Evolutionary conservation across 2,888 invertebrate genomes (phyloP).

Genomic region (Lampropteryx suffumata): DNA sequence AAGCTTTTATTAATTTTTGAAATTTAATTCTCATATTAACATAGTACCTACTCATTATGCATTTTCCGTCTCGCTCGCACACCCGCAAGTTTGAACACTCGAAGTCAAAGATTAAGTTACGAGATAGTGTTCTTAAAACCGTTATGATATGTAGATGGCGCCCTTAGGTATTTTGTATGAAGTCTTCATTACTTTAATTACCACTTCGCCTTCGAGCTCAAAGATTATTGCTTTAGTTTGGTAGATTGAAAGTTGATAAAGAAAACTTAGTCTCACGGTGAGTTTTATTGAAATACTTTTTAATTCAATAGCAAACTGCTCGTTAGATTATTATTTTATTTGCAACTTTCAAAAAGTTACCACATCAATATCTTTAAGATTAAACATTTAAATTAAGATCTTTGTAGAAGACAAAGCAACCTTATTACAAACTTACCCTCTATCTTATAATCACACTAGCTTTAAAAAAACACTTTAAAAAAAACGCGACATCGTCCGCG

Average conservation of each 20-base stretch:
- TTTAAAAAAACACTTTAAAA: too few species aligned
- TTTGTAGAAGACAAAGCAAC: neutral
- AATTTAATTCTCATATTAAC: conserved; percentile 30
- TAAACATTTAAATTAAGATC: too few species aligned
- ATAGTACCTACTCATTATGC: conserved; percentile 25
- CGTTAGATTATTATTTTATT: neutral
- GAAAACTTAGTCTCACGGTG: conserved; percentile 31
- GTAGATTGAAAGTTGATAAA: conserved; percentile 35
- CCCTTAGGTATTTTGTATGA: conserved; percentile 43
- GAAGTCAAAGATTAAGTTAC: conserved; percentile 30
- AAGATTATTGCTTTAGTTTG: conserved; percentile 30
- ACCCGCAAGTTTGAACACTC: conserved; percentile 7
- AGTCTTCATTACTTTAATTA: conserved; percentile 51
- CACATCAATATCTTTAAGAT: too few species aligned
- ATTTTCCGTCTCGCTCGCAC: conserved; percentile 26
- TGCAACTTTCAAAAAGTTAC: neutral
- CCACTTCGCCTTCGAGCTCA: conserved; percentile 28
- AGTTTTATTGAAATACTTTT: conserved; percentile 28
- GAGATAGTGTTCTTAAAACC: conserved; percentile 28
- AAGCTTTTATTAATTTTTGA: conserved; percentile 32
- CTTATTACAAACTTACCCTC: neutral
- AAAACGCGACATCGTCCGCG: too few species aligned
- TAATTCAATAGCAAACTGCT: conserved; percentile 17
- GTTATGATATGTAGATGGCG: conserved; percentile 37
- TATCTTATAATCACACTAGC: too few species aligned